These are phyloP conservation scores for Macrotrachela quadricornifera DNA, from an alignment of 1,140 invertebrate genomes.

Conservation along the genomic window DNA sequence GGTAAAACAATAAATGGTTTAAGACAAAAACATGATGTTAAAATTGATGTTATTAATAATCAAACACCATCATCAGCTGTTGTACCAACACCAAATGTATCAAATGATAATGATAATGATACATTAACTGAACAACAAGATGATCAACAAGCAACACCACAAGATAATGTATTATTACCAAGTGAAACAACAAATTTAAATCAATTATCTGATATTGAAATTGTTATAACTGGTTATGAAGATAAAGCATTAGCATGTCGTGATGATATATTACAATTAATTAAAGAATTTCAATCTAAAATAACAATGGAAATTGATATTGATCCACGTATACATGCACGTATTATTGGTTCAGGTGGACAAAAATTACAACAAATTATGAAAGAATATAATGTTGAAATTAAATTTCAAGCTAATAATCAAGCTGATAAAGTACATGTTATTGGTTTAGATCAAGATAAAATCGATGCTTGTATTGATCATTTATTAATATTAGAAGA, in stretches of 20 bases:
- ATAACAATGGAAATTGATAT: constrained; percentile 30
- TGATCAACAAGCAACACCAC: no score
- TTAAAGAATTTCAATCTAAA: constrained; percentile 3
- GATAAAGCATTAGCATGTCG: constrained; percentile 35
- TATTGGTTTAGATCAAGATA: constrained; percentile 52
- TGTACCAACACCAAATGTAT: no score
- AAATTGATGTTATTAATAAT: no score
- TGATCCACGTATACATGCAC: constrained; percentile 52
- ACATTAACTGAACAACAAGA: no score
- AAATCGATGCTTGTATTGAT: constrained; percentile 66
- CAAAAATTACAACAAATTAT: constrained; percentile 58
- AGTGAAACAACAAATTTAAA: no score
- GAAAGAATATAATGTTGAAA: constrained; percentile 48
- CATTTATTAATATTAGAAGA: constrained; percentile 68
- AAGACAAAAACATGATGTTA: no score
- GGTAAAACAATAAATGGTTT: no score
- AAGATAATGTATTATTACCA: no score
- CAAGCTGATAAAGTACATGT: constrained; percentile 57
- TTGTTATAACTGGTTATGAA: constrained; percentile 13
- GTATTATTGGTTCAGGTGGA: constrained; percentile 66
- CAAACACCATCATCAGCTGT: no score
- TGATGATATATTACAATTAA: constrained; percentile 37
- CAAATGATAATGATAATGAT: no score
- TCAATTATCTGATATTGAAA: no score
- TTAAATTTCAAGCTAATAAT: constrained; percentile 46